A percentile compares a stretch with the other conserved stretches of the same genome.
Evolutionary conservation across 2,113 vertebrate species (phyloP).

Genomic region (Bambusicola thoracicus): DNA sequence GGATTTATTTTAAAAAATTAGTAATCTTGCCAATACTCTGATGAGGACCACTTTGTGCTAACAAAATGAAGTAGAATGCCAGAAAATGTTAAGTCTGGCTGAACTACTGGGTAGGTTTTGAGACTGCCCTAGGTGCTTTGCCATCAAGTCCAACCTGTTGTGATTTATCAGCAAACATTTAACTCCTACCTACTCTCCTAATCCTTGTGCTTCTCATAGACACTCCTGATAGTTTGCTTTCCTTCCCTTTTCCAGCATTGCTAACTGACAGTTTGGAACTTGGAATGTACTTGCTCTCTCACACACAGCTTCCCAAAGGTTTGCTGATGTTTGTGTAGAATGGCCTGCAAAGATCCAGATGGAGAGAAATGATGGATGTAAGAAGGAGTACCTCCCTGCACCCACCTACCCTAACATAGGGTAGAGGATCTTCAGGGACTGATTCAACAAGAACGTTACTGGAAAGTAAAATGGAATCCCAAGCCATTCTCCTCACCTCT

Average conservation of each 20-base stretch:
- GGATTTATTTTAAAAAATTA: slow-evolving; percentile 45
- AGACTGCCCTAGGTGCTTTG: slow-evolving; percentile 7
- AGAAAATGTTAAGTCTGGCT: slow-evolving; percentile 41
- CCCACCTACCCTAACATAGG: background rate
- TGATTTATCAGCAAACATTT: background rate
- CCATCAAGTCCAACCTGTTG: background rate
- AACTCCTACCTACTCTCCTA: background rate
- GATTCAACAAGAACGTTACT: fast-evolving
- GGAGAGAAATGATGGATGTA: background rate
- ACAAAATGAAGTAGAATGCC: slow-evolving; percentile 20
- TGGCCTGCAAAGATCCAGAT: background rate
- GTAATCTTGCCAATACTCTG: slow-evolving; percentile 63
- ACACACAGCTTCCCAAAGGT: background rate
- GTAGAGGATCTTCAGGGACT: background rate
- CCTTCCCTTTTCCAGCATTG: background rate
- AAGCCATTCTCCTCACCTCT: background rate
- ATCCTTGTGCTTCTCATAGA: background rate
- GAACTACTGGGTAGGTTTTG: slow-evolving; percentile 46
- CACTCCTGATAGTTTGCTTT: background rate
- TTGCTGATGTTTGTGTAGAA: background rate
- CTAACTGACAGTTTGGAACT: background rate
- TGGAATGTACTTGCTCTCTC: background rate
- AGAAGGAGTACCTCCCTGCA: background rate
- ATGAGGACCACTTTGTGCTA: slow-evolving; percentile 55
- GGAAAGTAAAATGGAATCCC: background rate